These are phyloP conservation scores for Helicoverpa armigera DNA, from an alignment of 1,140 invertebrate genomes.

Conservation along the genomic window DNA sequence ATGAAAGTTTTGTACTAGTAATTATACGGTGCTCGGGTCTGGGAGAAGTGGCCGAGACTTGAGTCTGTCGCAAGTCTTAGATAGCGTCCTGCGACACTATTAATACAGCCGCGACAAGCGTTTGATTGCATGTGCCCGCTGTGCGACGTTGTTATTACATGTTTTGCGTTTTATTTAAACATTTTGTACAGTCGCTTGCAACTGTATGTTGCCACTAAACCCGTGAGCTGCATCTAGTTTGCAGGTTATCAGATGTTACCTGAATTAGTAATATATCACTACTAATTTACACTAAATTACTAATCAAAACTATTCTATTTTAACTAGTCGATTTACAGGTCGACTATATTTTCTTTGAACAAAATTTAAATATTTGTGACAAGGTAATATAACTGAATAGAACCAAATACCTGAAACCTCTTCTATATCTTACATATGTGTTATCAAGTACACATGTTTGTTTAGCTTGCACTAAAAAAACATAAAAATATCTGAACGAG, in stretches of 20 bases:
- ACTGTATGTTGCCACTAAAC: constrained; percentile 50
- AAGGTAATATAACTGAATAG: too few species aligned
- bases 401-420: too few species aligned
- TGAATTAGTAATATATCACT: too few species aligned
- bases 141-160: constrained; percentile 66
- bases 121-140: constrained; percentile 71
- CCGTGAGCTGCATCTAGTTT: neutral
- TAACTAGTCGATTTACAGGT: too few species aligned
- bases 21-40: constrained; percentile 63
- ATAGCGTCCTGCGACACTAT: constrained; percentile 70
- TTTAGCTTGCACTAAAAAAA: too few species aligned
- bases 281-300: too few species aligned
- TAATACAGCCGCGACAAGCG: constrained; percentile 68
- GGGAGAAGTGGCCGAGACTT: constrained; percentile 52
- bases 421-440: too few species aligned
- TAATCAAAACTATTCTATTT: too few species aligned
- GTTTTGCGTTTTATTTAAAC: constrained; percentile 54
- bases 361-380: too few species aligned
- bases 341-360: too few species aligned
- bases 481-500: neutral
- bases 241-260: too few species aligned
- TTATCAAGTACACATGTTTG: too few species aligned
- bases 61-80: constrained; percentile 59
- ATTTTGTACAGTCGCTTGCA: constrained; percentile 43
- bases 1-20: constrained; percentile 80